These are phyloP conservation scores for Ardeotis arabs DNA, from an alignment of 2,113 vertebrate genomes.

Conservation along the genomic window DNA sequence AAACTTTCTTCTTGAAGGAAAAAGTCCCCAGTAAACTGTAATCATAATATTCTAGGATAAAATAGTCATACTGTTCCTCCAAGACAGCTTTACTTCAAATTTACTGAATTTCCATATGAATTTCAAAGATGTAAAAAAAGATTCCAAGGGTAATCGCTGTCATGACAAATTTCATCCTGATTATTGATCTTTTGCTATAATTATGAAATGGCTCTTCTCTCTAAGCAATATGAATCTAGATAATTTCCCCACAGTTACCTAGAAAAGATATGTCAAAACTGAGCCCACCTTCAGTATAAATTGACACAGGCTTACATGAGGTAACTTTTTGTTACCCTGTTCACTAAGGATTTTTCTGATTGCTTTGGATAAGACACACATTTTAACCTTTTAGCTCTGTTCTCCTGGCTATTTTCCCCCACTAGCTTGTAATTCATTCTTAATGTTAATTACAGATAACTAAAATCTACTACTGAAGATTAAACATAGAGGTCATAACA, in stretches of 20 bases:
- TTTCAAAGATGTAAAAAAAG: background rate
- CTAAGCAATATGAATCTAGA: background rate
- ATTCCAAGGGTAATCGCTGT: background rate
- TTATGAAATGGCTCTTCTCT: background rate
- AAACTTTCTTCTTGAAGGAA: background rate
- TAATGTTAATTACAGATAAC: background rate
- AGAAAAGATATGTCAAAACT: background rate
- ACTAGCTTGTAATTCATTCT: background rate
- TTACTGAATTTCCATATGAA: background rate
- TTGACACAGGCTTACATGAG: background rate
- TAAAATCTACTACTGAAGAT: background rate
- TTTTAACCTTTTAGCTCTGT: background rate
- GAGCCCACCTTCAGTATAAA: background rate
- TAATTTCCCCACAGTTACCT: background rate
- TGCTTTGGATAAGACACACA: background rate
- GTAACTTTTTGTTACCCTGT: background rate
- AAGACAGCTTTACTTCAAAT: background rate
- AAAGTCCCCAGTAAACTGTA: background rate
- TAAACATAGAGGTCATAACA: constrained; percentile 24
- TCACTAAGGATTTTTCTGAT: background rate
- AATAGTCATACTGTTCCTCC: background rate
- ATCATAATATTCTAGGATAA: background rate
- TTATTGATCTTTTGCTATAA: background rate
- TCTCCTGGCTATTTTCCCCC: background rate
- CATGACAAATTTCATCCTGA: background rate